A percentile compares a stretch with the other conserved stretches of the same genome.
Conservation (phyloP, 1,140 invertebrate species). For the Muscidifurax raptorellus region DNA sequence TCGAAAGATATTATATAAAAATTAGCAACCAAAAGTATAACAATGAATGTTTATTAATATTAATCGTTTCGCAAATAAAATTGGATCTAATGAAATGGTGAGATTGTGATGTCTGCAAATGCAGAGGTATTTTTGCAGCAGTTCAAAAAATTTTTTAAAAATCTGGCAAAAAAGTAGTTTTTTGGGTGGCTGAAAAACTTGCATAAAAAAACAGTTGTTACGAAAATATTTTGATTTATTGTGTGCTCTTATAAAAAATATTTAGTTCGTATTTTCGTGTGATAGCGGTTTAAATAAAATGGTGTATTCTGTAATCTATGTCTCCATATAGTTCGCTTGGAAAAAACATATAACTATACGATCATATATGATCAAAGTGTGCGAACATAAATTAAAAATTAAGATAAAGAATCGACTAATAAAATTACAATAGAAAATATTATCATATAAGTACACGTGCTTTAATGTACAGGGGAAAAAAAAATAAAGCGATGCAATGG, state of each 20-base stretch:
- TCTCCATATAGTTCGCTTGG: neutral
- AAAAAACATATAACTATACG: neutral
- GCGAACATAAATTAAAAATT: neutral
- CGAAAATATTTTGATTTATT: conserved; percentile 24
- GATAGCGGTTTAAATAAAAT: neutral
- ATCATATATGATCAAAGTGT: neutral
- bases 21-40: neutral
- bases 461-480: neutral
- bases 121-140: neutral
- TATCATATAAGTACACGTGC: conserved; percentile 28
- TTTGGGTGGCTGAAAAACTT: neutral
- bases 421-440: neutral
- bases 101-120: neutral
- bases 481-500: neutral
- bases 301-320: neutral
- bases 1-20: neutral
- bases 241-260: neutral
- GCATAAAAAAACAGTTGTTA: conserved; percentile 1
- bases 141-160: neutral
- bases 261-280: neutral
- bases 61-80: neutral
- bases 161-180: neutral
- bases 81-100: too few relatives aligned
- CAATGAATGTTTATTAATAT: too few relatives aligned
- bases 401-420: neutral